Conservation (phyloP, 1,140 invertebrate species). For the Cydia amplana region DNA sequence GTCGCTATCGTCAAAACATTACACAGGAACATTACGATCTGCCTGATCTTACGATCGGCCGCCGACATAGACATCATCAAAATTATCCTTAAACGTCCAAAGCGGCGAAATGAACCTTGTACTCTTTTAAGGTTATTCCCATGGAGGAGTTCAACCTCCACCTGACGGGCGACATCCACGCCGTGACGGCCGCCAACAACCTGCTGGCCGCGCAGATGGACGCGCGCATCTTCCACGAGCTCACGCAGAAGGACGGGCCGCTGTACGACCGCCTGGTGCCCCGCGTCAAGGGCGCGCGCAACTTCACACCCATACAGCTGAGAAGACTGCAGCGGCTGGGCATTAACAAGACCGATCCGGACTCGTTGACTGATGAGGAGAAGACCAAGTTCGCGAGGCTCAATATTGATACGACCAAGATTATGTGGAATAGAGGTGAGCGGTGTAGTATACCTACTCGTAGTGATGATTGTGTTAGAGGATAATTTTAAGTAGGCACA, state of each 20-base stretch:
- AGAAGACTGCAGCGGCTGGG: conserved; percentile 89
- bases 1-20: too few species aligned
- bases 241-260: conserved; percentile 91
- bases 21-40: too few species aligned
- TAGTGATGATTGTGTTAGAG: not conserved
- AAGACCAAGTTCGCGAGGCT: conserved; percentile 89
- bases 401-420: conserved; percentile 94
- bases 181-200: conserved; percentile 98
- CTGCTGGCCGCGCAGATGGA: conserved; percentile 96
- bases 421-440: conserved; percentile 96
- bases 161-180: conserved; percentile 99
- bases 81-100: conserved; percentile 2
- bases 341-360: conserved; percentile 93
- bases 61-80: too few species aligned
- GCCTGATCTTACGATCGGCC: too few species aligned
- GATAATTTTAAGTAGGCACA: too few species aligned
- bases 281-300: conserved; percentile 85
- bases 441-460: conserved; percentile 26
- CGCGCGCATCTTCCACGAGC: conserved; percentile 97
- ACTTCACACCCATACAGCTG: conserved; percentile 92
- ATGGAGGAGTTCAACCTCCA: conserved; percentile 99
- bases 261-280: conserved; percentile 91
- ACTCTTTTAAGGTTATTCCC: conserved; percentile 90
- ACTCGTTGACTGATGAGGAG: conserved; percentile 89
- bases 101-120: too few species aligned